Evolutionary conservation across 2,888 invertebrate genomes (phyloP), one percentile per base, ranked within the genome.

Genomic region (Metacarcinus magister): DNA sequence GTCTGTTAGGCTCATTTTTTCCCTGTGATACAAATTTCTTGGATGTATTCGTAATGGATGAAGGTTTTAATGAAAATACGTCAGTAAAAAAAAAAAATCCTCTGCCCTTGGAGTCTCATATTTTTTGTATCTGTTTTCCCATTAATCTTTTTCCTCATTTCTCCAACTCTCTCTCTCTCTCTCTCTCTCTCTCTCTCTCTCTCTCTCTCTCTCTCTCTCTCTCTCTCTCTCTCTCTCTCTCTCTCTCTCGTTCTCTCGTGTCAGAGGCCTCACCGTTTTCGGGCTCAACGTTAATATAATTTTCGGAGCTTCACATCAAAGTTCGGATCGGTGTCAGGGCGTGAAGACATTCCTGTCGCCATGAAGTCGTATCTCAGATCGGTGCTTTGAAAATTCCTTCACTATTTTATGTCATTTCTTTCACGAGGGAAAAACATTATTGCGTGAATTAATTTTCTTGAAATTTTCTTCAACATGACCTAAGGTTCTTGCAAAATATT

Each of bases 181-280:
- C n/a, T n/a, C n/a, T n/a, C n/a, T n/a, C n/a, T n/a, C n/a, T n/a
- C n/a, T 13, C 8, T 54, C 67, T 67, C 67, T 67, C 67, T 67
- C 67, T 67, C 67, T 67, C 67, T 67, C 67, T 67, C 67, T 67
- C 67, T 67, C 67, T 67, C n/a, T n/a, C 67, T 67, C 67, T 67
- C 54, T 67, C 67, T 67, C 67, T 67, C 67, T 67, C 67, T 67
- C 67, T 67, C 28, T 82, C 32, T 82, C 32, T 82, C 28, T 82
- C 19, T 32, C 32, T 10, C 19, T 82, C 75, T 28, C 75, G 2
- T 10, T 75, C 75, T 75, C 28, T 75, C 28, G 5, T 28, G 28
- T 28, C 82, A 10, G 32, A 32, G 28, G 2, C 5, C 82, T 82
- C 82, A 0, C 32, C 19, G 32, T 28, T 32, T 32, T 82, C 32